Evolutionary conservation across 2,797 vertebrate species (phyloP).

Genomic region (Scolopax bukidnonensis): DNA sequence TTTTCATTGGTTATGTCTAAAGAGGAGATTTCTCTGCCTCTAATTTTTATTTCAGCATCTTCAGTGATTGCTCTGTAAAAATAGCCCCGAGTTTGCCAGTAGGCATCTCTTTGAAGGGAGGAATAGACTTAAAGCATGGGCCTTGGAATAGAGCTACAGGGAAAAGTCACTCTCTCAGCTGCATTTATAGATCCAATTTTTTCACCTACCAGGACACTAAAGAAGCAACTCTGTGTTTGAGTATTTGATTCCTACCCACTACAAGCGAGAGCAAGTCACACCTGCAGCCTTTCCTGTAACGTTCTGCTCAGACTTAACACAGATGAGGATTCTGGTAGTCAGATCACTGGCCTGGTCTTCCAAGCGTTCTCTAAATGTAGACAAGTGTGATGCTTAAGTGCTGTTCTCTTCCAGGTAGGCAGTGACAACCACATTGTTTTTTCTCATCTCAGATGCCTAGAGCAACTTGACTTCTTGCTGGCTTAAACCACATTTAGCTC

Average conservation of each 20-base stretch:
- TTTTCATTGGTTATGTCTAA: neutral
- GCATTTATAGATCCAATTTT: neutral
- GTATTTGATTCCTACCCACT: neutral
- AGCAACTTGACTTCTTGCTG: neutral
- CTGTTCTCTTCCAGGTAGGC: neutral
- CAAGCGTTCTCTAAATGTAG: neutral
- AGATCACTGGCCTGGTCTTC: neutral
- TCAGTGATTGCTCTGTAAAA: neutral
- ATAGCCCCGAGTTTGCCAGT: neutral
- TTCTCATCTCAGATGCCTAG: neutral
- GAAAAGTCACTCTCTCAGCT: neutral
- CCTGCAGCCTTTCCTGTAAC: neutral
- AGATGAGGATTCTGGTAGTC: neutral
- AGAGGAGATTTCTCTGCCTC: neutral
- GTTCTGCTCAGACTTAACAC: neutral
- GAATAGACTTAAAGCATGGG: neutral
- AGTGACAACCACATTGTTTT: neutral
- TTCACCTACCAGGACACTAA: neutral
- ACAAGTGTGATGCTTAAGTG: neutral
- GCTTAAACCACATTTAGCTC: neutral
- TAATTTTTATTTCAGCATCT: neutral
- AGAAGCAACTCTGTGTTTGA: neutral
- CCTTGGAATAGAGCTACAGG: neutral
- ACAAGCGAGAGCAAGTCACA: neutral
- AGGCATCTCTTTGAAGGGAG: slow-evolving; percentile 2